These are phyloP conservation scores for Sicus ferrugineus DNA, from an alignment of 2,888 invertebrate genomes.

Conservation along the genomic window DNA sequence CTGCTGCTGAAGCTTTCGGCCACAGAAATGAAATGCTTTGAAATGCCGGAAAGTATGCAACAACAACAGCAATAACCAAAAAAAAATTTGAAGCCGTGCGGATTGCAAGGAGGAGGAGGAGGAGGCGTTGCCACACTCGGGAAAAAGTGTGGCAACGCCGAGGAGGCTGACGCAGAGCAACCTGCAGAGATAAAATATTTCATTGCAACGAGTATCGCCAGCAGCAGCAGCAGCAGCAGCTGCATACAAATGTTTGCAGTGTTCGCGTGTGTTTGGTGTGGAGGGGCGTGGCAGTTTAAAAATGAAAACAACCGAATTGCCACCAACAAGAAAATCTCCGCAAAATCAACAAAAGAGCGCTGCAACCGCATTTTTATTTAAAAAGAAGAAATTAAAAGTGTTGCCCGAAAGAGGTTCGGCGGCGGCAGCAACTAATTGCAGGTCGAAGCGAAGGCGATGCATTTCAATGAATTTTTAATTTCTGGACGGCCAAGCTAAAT, in stretches of 20 bases:
- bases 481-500: neutral
- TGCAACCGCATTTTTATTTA: neutral
- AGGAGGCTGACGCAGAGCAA: neutral
- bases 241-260: neutral
- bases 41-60: neutral
- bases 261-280: neutral
- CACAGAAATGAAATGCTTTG: conserved; percentile 12
- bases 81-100: neutral
- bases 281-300: conserved; percentile 7
- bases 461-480: conserved; percentile 25
- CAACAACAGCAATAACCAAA: neutral
- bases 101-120: neutral
- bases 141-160: neutral
- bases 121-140: neutral
- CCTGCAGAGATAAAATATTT: conserved; percentile 19
- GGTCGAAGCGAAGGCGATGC: conserved; percentile 27
- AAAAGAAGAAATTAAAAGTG: neutral
- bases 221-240: no score
- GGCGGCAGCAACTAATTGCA: conserved; percentile 25
- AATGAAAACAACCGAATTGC: neutral
- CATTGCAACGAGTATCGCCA: neutral
- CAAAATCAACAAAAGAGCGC: no score
- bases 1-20: neutral
- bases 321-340: neutral
- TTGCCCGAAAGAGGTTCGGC: no score